Evolutionary conservation across 2,797 vertebrate species (phyloP).

Genomic region (Chloroceryle amazona): DNA sequence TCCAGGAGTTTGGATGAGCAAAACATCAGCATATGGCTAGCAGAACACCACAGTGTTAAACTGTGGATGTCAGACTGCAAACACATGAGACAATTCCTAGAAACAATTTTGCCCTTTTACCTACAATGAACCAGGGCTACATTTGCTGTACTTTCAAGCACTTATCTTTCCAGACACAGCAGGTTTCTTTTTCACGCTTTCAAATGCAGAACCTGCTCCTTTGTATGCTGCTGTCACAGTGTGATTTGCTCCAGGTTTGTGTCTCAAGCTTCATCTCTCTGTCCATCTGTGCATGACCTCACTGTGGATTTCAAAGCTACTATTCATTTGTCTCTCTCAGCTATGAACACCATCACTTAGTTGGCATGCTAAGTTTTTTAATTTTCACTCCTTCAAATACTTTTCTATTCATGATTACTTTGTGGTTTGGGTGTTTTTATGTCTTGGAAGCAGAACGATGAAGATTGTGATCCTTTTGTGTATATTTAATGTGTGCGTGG

Average conservation of each 20-base stretch:
- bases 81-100: background rate
- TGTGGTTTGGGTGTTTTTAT: accelerated
- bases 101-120: background rate
- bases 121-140: background rate
- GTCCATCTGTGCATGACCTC: background rate
- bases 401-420: background rate
- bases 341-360: background rate
- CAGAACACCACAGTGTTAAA: background rate
- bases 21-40: background rate
- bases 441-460: background rate
- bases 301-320: background rate
- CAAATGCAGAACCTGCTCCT: background rate
- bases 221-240: background rate
- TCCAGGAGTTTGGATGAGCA: background rate
- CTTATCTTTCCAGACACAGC: background rate
- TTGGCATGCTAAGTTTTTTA: background rate
- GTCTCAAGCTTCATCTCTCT: background rate
- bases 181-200: background rate
- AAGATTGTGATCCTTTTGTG: background rate
- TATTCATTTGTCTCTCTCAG: background rate
- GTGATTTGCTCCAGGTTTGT: background rate
- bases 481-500: background rate
- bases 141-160: background rate
- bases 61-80: background rate
- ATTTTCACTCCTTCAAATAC: background rate